Percentiles rank a stretch among this genome's conserved stretches.
Evolutionary conservation across 2,113 vertebrate species (phyloP).

Genomic region (Boulengeromyrus knoepffleri): DNA sequence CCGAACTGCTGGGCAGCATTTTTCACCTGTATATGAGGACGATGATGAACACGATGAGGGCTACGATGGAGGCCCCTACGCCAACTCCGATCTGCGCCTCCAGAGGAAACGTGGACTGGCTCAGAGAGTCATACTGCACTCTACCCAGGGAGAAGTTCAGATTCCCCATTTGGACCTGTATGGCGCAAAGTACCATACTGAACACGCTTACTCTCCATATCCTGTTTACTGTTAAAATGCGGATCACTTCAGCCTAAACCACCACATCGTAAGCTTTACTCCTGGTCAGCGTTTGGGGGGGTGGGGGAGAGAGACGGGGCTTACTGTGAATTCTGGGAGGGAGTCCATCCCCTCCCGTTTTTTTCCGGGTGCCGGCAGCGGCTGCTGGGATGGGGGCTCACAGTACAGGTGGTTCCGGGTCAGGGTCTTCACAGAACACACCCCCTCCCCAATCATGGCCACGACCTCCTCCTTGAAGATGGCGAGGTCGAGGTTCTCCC

Average conservation of each 20-base stretch:
- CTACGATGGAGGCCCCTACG: constrained; percentile 83
- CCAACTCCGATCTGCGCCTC: constrained; percentile 91
- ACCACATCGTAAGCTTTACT: neutral
- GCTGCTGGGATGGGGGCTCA: constrained; percentile 83
- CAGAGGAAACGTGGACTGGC: constrained; percentile 78
- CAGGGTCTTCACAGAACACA: constrained; percentile 86
- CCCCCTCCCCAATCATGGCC: constrained; percentile 83
- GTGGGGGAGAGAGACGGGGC: constrained; percentile 22
- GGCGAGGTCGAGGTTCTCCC: constrained; percentile 88
- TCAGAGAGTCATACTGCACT: constrained; percentile 86
- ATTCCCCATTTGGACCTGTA: constrained; percentile 92
- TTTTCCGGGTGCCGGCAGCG: constrained; percentile 55
- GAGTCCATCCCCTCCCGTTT: constrained; percentile 72
- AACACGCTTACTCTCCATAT: neutral
- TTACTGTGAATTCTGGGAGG: constrained; percentile 86
- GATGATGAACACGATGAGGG: constrained; percentile 85
- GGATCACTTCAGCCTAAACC: neutral
- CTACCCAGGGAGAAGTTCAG: constrained; percentile 81
- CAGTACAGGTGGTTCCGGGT: constrained; percentile 92
- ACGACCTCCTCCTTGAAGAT: constrained; percentile 93
- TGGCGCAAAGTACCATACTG: neutral
- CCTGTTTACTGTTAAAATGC: neutral
- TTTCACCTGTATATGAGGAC: constrained; percentile 92
- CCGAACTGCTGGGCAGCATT: neutral
- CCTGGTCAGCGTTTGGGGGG: neutral